Evolutionary conservation across 1,140 invertebrate species (phyloP).

Genomic region (Formica selysi): DNA sequence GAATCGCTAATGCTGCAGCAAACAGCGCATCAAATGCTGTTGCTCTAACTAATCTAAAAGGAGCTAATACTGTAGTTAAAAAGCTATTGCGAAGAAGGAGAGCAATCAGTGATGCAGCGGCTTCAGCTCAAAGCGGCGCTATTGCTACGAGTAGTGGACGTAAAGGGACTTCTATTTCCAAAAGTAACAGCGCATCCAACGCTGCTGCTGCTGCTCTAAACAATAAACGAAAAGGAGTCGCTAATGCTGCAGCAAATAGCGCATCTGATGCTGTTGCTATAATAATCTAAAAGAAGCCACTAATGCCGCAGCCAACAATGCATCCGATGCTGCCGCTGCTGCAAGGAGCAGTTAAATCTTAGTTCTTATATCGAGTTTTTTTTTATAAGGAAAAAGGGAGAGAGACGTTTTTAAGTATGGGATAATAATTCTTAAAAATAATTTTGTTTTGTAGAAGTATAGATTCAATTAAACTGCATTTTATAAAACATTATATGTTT

Average conservation of each 20-base stretch:
- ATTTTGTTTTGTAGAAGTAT: background rate
- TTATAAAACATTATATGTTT: background rate
- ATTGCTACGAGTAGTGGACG: background rate
- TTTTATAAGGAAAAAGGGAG: too few relatives aligned
- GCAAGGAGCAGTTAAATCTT: background rate
- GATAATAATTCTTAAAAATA: conserved; percentile 2
- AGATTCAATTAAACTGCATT: background rate
- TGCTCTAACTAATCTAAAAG: too few relatives aligned
- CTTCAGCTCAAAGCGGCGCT: background rate
- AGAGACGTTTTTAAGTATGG: too few relatives aligned
- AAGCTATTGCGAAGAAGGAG: background rate
- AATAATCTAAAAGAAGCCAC: too few relatives aligned
- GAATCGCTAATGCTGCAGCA: too few relatives aligned
- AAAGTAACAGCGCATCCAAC: background rate
- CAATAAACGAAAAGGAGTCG: too few relatives aligned
- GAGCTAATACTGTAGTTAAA: background rate
- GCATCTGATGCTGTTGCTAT: too few relatives aligned
- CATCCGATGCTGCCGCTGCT: too few relatives aligned
- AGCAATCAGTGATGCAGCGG: background rate
- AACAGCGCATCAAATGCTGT: too few relatives aligned
- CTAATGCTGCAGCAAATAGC: too few relatives aligned
- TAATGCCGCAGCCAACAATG: background rate
- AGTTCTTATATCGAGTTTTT: background rate
- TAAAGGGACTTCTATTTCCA: background rate
- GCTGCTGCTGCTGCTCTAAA: background rate